Evolutionary conservation across 2,797 vertebrate species (phyloP).

Genomic region (Fringilla coelebs): DNA sequence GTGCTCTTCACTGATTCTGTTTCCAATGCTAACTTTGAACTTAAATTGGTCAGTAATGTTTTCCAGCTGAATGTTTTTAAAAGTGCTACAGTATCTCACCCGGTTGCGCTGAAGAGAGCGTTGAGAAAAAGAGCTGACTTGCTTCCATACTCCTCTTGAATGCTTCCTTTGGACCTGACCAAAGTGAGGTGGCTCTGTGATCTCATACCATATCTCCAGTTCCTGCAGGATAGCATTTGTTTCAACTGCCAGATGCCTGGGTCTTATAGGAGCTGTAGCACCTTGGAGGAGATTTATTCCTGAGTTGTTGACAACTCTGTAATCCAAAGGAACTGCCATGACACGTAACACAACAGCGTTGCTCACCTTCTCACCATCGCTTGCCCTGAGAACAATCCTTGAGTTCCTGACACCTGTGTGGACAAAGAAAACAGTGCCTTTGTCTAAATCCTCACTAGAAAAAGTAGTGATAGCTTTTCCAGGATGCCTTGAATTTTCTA

Average conservation of each 20-base stretch:
- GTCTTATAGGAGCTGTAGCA: constrained; percentile 74
- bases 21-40: constrained; percentile 83
- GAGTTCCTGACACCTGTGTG: constrained; percentile 85
- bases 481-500: constrained; percentile 80
- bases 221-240: constrained; percentile 80
- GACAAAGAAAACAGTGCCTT: constrained; percentile 81
- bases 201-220: constrained; percentile 78
- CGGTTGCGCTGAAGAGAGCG: constrained; percentile 77
- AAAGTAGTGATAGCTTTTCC: constrained; percentile 80
- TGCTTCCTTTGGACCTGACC: constrained; percentile 84
- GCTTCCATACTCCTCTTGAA: constrained; percentile 83
- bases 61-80: constrained; percentile 77
- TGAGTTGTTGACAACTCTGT: constrained; percentile 81
- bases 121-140: constrained; percentile 81
- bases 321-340: constrained; percentile 82
- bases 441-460: constrained; percentile 78
- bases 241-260: constrained; percentile 80
- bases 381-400: constrained; percentile 87
- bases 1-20: constrained; percentile 77
- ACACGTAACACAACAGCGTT: constrained; percentile 87
- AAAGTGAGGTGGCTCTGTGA: constrained; percentile 80
- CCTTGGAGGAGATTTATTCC: constrained; percentile 82
- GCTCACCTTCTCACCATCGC: constrained; percentile 88
- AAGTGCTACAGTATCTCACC: constrained; percentile 83
- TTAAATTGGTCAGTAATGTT: constrained; percentile 83